Evolutionary conservation across 2,113 vertebrate species (phyloP).

Genomic region (Dicaeum eximium): DNA sequence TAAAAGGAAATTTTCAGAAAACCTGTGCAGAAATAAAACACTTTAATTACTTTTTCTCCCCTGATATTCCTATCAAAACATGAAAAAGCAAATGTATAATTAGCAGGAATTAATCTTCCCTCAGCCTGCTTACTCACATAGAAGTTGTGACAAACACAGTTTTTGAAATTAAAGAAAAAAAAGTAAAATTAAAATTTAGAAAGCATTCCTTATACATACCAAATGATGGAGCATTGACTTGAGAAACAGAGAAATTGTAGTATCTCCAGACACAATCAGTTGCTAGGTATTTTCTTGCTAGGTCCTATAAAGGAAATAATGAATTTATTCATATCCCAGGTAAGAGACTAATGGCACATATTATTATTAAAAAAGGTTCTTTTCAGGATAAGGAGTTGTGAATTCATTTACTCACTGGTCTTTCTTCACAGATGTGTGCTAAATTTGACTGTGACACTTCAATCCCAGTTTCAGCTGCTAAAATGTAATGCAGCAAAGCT

Average conservation of each 20-base stretch:
- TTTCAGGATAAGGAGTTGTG: not conserved
- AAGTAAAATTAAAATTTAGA: not conserved
- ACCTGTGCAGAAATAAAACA: not conserved
- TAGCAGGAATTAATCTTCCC: not conserved
- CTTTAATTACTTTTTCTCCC: not conserved
- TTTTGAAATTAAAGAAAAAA: not conserved
- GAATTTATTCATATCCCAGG: not conserved
- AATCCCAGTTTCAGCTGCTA: conserved; percentile 90
- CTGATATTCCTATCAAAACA: not conserved
- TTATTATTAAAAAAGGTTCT: not conserved
- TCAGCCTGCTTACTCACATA: not conserved
- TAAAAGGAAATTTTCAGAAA: not conserved
- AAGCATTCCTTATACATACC: conserved; percentile 74
- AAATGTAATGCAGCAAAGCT: conserved; percentile 83
- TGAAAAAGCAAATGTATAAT: not conserved
- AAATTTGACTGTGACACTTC: conserved; percentile 89
- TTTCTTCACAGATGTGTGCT: conserved; percentile 89
- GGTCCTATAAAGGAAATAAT: conserved; percentile 70
- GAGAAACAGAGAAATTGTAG: conserved; percentile 86
- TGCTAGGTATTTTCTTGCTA: conserved; percentile 70
- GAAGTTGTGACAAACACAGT: not conserved
- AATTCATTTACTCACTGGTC: conserved; percentile 71
- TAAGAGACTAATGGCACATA: not conserved
- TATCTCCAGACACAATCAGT: conserved; percentile 87
- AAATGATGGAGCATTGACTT: conserved; percentile 81